These are phyloP conservation scores for Coelinius sp. DNA, from an alignment of 2,888 invertebrate species.

Conservation along the genomic window DNA sequence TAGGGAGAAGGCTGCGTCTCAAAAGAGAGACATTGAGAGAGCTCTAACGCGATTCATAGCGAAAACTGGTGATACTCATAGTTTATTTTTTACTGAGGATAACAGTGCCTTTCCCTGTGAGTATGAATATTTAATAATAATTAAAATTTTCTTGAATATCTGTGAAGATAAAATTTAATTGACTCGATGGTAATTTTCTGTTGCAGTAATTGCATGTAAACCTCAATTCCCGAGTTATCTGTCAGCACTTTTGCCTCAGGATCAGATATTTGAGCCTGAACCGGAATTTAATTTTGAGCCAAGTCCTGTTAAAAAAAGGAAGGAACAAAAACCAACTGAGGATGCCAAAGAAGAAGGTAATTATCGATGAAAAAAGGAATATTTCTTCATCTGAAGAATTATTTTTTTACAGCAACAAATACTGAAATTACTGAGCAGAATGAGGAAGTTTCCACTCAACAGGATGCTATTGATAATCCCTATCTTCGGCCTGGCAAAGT, in stretches of 20 bases:
- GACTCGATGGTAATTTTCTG: conserved; percentile 33
- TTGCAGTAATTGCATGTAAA: conserved; percentile 89
- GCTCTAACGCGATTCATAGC: conserved; percentile 94
- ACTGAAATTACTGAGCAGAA: conserved; percentile 51
- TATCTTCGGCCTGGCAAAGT: conserved; percentile 69
- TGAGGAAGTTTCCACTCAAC: conserved; percentile 63
- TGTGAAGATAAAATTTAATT: neutral
- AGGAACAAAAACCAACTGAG: conserved; percentile 55
- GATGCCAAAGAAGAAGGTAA: conserved; percentile 54
- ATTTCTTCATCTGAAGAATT: neutral
- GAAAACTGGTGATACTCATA: conserved; percentile 94
- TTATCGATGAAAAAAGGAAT: neutral
- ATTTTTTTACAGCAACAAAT: neutral
- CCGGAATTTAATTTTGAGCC: conserved; percentile 65
- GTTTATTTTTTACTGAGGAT: conserved; percentile 91
- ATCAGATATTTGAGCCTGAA: conserved; percentile 95
- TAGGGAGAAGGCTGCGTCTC: conserved; percentile 92
- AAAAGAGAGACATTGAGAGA: conserved; percentile 93
- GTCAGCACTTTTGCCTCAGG: conserved; percentile 89
- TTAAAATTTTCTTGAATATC: no score
- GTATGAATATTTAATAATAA: conserved; percentile 66
- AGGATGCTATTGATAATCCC: conserved; percentile 68
- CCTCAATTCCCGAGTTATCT: conserved; percentile 87
- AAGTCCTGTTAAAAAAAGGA: conserved; percentile 66
- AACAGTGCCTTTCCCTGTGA: conserved; percentile 90